Conservation (phyloP, 2,888 invertebrate genomes). For the Branchellion lobata region DNA sequence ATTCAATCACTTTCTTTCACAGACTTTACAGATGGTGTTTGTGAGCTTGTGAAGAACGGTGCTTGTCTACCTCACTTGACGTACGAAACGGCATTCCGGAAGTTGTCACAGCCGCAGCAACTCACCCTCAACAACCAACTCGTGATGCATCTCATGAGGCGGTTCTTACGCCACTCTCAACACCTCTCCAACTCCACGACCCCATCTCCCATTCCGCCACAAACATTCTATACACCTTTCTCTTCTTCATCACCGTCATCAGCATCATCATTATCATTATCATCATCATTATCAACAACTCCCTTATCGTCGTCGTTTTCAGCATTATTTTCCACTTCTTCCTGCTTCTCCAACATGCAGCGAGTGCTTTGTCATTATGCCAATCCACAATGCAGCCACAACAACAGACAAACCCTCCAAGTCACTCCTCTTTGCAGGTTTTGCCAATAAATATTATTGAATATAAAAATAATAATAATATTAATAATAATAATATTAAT, state of each 20-base stretch:
- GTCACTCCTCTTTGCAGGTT: conserved; percentile 1
- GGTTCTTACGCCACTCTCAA: no score
- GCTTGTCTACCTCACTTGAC: not conserved
- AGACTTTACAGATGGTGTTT: conserved; percentile 13
- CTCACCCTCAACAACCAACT: not conserved
- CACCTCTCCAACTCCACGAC: no score
- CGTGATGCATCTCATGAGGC: not conserved
- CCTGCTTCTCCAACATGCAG: not conserved
- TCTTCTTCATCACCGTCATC: no score
- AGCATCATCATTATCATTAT: conserved; percentile 8
- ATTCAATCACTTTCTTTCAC: no score
- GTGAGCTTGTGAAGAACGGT: not conserved
- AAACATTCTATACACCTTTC: no score
- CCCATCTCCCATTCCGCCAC: no score
- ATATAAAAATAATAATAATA: no score
- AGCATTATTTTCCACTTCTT: not conserved
- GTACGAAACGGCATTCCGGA: not conserved
- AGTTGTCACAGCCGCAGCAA: not conserved
- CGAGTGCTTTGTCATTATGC: not conserved
- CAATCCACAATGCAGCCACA: not conserved
- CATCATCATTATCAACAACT: not conserved
- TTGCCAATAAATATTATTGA: not conserved
- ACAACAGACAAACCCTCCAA: not conserved
- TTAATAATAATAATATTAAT: no score
- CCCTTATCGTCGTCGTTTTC: not conserved